Base-by-base conservation (phyloP, 2,113 vertebrate genomes). In the Climacteris rufus region DNA sequence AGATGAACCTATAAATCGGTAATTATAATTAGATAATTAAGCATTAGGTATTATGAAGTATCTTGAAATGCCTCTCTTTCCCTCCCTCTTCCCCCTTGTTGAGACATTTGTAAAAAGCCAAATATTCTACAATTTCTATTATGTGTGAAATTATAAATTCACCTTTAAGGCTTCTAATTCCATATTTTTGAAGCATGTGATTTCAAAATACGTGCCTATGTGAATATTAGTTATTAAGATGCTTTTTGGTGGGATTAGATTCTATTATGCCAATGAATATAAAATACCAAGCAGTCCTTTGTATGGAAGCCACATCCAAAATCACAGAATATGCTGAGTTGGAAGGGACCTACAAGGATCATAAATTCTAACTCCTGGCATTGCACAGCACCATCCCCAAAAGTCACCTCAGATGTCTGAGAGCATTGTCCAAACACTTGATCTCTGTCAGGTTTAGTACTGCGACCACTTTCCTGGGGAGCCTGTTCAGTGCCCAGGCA, bases 121-220 rank as follows among this genome's bases (percentile, higher is more conserved):
- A 33, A 47, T 71, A 53, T 49, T 76, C 30, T 61, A 39, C 10
- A 37, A 72, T 45, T 74, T 90, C 63, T 50, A 25, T 22, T 56
- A 35, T 15, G 4, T 40, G 15, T 63, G 81, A 83, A 92, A 88
- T 71, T 47, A 61, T 60, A 66, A 75, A 79, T 83, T 77, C 75
- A 78, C 23, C 16, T 83, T 92, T 89, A 56, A 44, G 81, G 27
- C 7, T 92, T 88, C n/a, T 54, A 40, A 83, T 92, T 93, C 57
- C 37, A 6, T 74, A 50, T 84, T 93, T 93, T 70, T 77, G 14
- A 92, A 71, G 21, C 14, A 7, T 37, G 1, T 86, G 24, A 9
- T 93, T 93, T 92, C 45, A 83, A 86, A 95, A 88, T 45, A 2
- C 39, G 7, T 82, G 65, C 13, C 53, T 79, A 12, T 68, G 13